Evolutionary conservation across 2,113 vertebrate genomes (phyloP), one percentile per base, ranked within the genome.

Genomic region (Paramormyrops kingsleyae): DNA sequence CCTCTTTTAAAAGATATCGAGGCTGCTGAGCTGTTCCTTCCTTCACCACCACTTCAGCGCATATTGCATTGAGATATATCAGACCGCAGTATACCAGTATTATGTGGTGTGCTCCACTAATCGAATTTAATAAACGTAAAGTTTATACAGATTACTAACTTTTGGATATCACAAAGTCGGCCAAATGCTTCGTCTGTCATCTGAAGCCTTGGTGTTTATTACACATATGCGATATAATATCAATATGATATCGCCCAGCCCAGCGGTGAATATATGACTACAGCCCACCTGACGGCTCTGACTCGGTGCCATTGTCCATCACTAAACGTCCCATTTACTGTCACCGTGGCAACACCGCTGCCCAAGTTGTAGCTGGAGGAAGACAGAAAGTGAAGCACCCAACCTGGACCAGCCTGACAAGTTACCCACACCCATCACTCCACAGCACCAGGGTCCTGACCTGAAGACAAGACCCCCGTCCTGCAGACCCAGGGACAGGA

Each of bases 301-400:
- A 98, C 97, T 88, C 97, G 93, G 94, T 99, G 99, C 99, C 99
- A 99, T 59, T 97, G 95, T 13, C 98, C 97, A 0, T 99, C 97
- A 0, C 91, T 96, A 92, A 99, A 99, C 3, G 97, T 97, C 80
- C 98, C 97, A 0, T 99, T 99, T 92, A 99, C 95, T 12, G 62
- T 59, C 74, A 99, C 95, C 88, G 95, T 94, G 19, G 94, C 95
- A 4, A 95, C 88, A 0, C 98, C 98, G 0, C 98, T 99, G 92
- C 99, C 99, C 92, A 99, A 94, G 92, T 99, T 98, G 91, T 98
- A 99, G 93, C 99, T 99, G 87, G 59, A 47, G 1, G 15, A 27
- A 89, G 49, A 53, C 27, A 53, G 39, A 83, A 83, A 42, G 17
- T 35, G 35, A 89, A 50, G 17, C 10, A 24, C 1, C 3, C 44